Evolutionary conservation across 2,888 invertebrate genomes (phyloP).

Genomic region (Scrobipalpa atriplicella): DNA sequence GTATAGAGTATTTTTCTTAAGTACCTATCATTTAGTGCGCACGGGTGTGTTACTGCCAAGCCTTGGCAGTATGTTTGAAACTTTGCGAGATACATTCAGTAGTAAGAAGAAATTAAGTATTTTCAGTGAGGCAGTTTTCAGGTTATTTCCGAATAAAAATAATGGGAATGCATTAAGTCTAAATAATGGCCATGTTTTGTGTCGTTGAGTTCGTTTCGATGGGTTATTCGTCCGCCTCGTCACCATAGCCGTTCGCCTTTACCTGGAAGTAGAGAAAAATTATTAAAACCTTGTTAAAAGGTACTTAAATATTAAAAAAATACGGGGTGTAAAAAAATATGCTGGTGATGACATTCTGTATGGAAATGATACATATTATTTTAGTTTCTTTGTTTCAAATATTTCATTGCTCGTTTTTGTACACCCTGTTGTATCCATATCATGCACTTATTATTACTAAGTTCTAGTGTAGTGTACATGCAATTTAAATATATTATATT

Average conservation of each 20-base stretch:
- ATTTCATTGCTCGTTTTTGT: neutral
- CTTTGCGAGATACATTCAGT: neutral
- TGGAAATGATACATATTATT: no score
- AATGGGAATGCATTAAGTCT: constrained; percentile 24
- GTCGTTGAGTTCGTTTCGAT: constrained; percentile 36
- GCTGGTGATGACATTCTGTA: no score
- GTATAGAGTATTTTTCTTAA: constrained; percentile 5
- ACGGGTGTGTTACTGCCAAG: constrained; percentile 24
- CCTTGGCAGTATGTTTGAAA: neutral
- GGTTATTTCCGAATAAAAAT: constrained; percentile 7
- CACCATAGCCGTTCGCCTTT: constrained; percentile 65
- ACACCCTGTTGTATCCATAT: neutral
- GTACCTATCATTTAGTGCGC: neutral
- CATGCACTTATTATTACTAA: neutral
- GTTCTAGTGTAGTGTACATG: constrained; percentile 1
- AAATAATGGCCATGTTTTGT: constrained; percentile 26
- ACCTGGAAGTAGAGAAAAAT: constrained; percentile 49
- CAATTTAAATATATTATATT: neutral
- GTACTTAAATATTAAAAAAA: no score
- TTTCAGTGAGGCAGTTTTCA: constrained; percentile 1
- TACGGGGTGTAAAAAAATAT: no score
- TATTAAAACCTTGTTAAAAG: no score
- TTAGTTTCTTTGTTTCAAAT: no score
- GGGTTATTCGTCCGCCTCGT: constrained; percentile 41
- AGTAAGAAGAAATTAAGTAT: neutral